Conservation (phyloP, 64 coral and sea anemone genomes). For the Pocillopora verrucosa region DNA sequence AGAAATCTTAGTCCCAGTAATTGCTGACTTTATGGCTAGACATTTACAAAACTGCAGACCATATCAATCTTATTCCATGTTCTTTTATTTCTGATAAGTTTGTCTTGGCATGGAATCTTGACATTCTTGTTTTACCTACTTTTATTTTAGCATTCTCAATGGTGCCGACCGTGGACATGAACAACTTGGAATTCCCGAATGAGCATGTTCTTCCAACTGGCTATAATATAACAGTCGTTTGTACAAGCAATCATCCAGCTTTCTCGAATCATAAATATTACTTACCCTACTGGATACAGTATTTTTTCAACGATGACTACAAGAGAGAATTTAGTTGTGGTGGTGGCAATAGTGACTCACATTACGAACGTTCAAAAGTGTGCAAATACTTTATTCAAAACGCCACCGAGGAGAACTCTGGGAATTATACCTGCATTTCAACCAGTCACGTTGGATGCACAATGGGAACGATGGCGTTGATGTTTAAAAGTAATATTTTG, state of each 20-base stretch:
- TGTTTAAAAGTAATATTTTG: neutral
- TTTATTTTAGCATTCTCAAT: neutral
- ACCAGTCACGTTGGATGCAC: neutral
- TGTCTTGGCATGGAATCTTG: too few relatives aligned
- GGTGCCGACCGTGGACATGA: neutral
- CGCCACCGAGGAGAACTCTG: neutral
- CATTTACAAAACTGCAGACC: too few relatives aligned
- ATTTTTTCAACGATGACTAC: neutral
- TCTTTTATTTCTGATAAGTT: too few relatives aligned
- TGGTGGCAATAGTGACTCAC: neutral
- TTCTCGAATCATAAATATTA: neutral
- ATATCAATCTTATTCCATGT: too few relatives aligned
- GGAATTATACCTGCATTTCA: neutral
- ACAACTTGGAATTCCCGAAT: neutral
- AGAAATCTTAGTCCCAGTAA: too few relatives aligned
- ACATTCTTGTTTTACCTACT: neutral
- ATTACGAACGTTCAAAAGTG: too few relatives aligned
- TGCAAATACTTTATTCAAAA: neutral
- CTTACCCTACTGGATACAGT: slow-evolving; percentile 10
- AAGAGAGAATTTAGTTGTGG: neutral
- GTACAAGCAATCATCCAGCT: neutral
- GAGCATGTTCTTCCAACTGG: neutral
- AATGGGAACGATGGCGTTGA: neutral
- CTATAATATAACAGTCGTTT: slow-evolving; percentile 7
- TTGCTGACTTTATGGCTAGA: too few relatives aligned